Percentiles rank a stretch among this genome's conserved stretches.
phyloP scores from a whole-genome alignment of 2,113 vertebrate species.

The Hipposideros armiger region DNA sequence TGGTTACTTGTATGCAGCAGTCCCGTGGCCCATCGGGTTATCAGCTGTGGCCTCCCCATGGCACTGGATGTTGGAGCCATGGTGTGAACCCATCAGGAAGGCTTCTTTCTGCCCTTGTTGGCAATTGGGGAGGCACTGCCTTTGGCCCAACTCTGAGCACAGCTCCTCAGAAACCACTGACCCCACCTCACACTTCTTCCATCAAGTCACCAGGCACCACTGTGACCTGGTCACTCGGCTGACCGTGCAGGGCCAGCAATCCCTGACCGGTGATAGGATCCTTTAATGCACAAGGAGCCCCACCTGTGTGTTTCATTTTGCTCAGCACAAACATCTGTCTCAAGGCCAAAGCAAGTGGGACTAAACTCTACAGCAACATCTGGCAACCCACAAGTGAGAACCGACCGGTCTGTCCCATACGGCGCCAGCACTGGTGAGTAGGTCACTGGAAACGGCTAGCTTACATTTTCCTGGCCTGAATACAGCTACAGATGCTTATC shows the following conservation, averaged over 20 bases:
- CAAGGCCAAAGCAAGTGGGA: not conserved
- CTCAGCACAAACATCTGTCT: not conserved
- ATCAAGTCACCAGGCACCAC: not conserved
- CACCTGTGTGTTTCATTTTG: not conserved
- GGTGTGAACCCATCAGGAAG: not conserved
- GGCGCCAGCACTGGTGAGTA: not conserved
- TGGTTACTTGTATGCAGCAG: not conserved
- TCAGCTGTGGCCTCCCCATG: rapidly evolving
- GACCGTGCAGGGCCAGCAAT: not conserved
- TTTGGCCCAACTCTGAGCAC: too few relatives aligned
- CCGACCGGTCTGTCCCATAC: rapidly evolving
- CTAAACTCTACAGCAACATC: not conserved
- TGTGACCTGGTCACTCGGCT: not conserved
- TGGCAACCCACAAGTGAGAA: not conserved
- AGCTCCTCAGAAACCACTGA: not conserved
- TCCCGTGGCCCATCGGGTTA: not conserved
- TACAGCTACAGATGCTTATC: not conserved
- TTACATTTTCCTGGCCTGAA: not conserved
- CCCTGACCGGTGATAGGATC: not conserved
- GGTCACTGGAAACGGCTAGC: conserved; percentile 20
- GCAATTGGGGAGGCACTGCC: not conserved
- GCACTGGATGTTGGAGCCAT: not conserved
- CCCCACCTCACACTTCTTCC: not conserved
- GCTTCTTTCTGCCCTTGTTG: not conserved
- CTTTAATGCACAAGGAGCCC: not conserved